Evolutionary conservation across 2,888 invertebrate species (phyloP), one percentile per base, ranked within the genome.

Genomic region (Pinctada fucata): DNA sequence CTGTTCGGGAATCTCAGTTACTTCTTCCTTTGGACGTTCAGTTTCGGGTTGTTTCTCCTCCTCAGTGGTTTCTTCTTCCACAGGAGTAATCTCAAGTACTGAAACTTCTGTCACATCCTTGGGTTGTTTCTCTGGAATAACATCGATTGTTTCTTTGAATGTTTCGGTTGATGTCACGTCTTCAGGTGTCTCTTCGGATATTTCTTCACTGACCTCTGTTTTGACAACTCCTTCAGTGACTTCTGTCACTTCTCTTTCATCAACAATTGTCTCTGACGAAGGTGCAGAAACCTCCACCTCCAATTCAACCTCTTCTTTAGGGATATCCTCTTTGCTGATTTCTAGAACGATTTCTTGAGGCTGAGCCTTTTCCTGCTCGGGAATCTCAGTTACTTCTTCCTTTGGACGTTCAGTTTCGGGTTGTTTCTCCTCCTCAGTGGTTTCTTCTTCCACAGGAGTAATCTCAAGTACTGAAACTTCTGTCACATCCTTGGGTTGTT

Each of bases 391-490:
- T 31, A 31, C 31, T 31, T 31, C 31, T 31, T 31, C 31, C 31
- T 31, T 31, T 31, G 31, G 31, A 31, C 31, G 31, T 31, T 31
- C 31, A 31, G 31, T 31, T 31, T 31, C 31, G 31, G 31, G 31
- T 31, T 31, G 31, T 31, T 31, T 31, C 31, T 31, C 31, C 31
- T 31, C 31, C 31, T 31, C 31, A 31, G 31, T 31, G 31, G 31
- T 31, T 31, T 31, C 31, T 31, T 31, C 31, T 58, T 58, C 13
- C 13, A 82, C 79, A 63, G 77, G 64, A 16, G 75, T 67, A 6
- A 75, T 74, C 45, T 83, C 77, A 64, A 81, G 79, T 65, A 78
- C 69, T 16, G 68, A 67, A 8, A 73, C 71, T 63, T 63, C 70
- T 51, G 10, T 74, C 3, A n/a, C 64, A 69, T 64, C 79, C 81